A percentile compares a stretch with the other conserved stretches of the same genome.
Evolutionary conservation across 2,113 vertebrate species (phyloP).

Genomic region (Silurus meridionalis): DNA sequence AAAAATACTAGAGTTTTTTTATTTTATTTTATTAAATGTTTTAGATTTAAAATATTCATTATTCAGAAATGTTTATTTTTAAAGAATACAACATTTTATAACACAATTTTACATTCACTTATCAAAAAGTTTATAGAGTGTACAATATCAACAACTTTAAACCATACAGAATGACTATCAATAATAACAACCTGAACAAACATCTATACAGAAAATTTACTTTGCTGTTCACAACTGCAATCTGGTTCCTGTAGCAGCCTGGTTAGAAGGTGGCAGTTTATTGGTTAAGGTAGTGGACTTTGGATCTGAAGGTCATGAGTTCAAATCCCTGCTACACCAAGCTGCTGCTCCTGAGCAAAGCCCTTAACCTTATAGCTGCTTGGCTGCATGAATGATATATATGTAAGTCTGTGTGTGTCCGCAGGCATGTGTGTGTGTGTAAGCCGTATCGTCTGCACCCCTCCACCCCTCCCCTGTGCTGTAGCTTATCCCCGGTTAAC

Average conservation of each 20-base stretch:
- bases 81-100: no score
- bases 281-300: no score
- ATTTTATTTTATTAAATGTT: background rate
- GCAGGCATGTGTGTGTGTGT: background rate
- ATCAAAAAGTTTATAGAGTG: background rate
- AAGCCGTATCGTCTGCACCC: conserved; percentile 16
- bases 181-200: no score
- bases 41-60: background rate
- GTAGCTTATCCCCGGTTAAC: conserved; percentile 58
- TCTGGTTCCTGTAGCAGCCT: background rate
- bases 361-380: no score
- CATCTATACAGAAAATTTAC: background rate
- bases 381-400: no score
- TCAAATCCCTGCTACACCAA: no score
- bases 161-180: background rate
- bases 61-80: no score
- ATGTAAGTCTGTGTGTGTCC: background rate
- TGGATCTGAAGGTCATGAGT: no score
- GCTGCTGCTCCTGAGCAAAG: no score
- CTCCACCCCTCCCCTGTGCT: conserved; percentile 53
- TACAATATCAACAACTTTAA: background rate
- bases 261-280: background rate
- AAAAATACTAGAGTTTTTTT: background rate
- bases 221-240: background rate
- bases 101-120: no score